Conservation (phyloP, 2,113 vertebrate species). For the Larimichthys polyactis region DNA sequence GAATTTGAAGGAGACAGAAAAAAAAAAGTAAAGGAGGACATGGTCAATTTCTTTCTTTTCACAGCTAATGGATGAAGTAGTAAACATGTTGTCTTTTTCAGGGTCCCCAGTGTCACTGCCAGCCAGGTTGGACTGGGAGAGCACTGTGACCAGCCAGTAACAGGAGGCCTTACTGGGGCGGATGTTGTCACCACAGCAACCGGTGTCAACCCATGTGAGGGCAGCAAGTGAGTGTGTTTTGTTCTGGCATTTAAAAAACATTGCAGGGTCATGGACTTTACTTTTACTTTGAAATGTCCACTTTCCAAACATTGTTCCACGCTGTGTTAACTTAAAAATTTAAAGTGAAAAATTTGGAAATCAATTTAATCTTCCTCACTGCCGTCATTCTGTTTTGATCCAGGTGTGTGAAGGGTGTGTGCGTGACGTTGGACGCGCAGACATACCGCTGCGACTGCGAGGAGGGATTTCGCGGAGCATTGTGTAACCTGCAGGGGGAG, state of each 20-base stretch:
- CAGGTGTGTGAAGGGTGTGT: constrained; percentile 92
- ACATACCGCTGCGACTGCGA: constrained; percentile 94
- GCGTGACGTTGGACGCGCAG: constrained; percentile 88
- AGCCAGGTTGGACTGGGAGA: constrained; percentile 91
- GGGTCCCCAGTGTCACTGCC: constrained; percentile 92
- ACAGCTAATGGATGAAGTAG: neutral
- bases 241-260: neutral
- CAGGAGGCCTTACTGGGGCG: constrained; percentile 36
- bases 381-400: neutral
- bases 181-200: constrained; percentile 63
- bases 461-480: constrained; percentile 88
- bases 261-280: neutral
- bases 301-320: neutral
- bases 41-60: neutral
- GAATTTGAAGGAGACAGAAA: neutral
- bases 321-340: neutral
- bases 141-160: constrained; percentile 90
- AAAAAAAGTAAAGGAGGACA: neutral
- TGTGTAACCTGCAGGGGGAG: constrained; percentile 90
- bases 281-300: neutral
- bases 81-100: constrained; percentile 14
- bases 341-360: too few relatives aligned
- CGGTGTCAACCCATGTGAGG: constrained; percentile 84
- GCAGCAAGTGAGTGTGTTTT: constrained; percentile 88
- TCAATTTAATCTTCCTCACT: neutral